Percentiles rank a stretch among this genome's conserved stretches.
Conservation (phyloP, 1,140 invertebrate species). For the Dendrolimus kikuchii region DNA sequence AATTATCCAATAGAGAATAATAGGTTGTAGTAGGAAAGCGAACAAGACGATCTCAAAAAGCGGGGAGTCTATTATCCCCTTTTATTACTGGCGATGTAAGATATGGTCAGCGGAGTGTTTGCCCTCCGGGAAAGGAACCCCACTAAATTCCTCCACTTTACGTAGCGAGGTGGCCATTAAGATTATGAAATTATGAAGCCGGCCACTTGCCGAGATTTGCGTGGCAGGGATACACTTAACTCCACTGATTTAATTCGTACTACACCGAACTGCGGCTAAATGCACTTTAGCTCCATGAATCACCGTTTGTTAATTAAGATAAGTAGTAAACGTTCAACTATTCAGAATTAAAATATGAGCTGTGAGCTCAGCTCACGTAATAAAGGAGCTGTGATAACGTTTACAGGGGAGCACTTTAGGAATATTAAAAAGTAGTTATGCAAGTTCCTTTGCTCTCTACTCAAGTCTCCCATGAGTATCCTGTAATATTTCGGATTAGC, state of each 20-base stretch:
- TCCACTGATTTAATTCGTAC: slow-evolving; percentile 30
- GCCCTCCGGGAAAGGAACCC: slow-evolving; percentile 32
- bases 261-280: slow-evolving; percentile 13
- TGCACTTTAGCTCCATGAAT: slow-evolving; percentile 13
- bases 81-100: slow-evolving; percentile 30
- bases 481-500: no score
- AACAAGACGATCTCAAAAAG: slow-evolving; percentile 18
- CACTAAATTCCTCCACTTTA: slow-evolving; percentile 59
- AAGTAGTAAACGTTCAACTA: background rate
- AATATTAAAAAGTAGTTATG: no score
- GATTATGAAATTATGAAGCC: slow-evolving; percentile 65
- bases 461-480: no score
- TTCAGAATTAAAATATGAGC: no score
- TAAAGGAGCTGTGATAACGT: no score
- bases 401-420: no score
- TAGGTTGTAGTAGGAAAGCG: slow-evolving; percentile 10
- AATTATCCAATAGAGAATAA: slow-evolving; percentile 12
- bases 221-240: slow-evolving; percentile 31
- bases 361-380: no score
- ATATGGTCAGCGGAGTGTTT: slow-evolving; percentile 52
- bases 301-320: slow-evolving; percentile 5
- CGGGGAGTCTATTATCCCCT: slow-evolving; percentile 16
- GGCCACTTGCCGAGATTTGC: slow-evolving; percentile 44
- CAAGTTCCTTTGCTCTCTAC: no score
- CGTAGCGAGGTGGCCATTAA: slow-evolving; percentile 48